phyloP scores from a whole-genome alignment of 2,888 invertebrate genomes.

The Cabera pusaria region DNA sequence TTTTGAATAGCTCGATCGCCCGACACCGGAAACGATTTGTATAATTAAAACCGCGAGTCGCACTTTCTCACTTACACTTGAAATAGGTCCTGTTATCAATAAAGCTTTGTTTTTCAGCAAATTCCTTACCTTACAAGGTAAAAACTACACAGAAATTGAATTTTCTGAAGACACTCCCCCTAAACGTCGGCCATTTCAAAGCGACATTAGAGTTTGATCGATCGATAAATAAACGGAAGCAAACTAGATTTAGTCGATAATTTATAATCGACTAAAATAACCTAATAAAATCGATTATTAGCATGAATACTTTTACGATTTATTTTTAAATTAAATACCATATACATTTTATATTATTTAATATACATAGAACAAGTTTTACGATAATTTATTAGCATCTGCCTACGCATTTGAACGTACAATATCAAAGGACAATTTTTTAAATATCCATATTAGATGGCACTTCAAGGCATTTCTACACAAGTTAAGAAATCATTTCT shows the following conservation, averaged over 20 bases:
- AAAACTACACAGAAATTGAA: conserved; percentile 60
- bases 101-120: conserved; percentile 25
- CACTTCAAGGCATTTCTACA: too few relatives aligned
- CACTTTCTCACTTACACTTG: conserved; percentile 3
- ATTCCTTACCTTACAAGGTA: conserved; percentile 58
- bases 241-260: conserved; percentile 23
- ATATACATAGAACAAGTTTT: too few relatives aligned
- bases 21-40: conserved; percentile 63
- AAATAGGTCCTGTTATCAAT: conserved; percentile 4
- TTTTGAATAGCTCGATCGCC: conserved; percentile 77
- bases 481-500: too few relatives aligned
- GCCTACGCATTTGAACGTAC: too few relatives aligned
- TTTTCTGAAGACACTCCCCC: conserved; percentile 78
- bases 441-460: too few relatives aligned
- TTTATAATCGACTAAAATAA: conserved; percentile 4
- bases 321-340: too few relatives aligned
- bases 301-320: too few relatives aligned
- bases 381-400: too few relatives aligned
- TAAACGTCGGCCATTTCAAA: conserved; percentile 82
- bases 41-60: conserved; percentile 20
- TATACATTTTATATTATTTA: too few relatives aligned
- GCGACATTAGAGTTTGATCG: conserved; percentile 57
- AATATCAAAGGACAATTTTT: too few relatives aligned
- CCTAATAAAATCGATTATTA: background rate
- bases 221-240: conserved; percentile 9